Evolutionary conservation across 2,113 vertebrate genomes (phyloP).

Genomic region (Sorex fumeus): DNA sequence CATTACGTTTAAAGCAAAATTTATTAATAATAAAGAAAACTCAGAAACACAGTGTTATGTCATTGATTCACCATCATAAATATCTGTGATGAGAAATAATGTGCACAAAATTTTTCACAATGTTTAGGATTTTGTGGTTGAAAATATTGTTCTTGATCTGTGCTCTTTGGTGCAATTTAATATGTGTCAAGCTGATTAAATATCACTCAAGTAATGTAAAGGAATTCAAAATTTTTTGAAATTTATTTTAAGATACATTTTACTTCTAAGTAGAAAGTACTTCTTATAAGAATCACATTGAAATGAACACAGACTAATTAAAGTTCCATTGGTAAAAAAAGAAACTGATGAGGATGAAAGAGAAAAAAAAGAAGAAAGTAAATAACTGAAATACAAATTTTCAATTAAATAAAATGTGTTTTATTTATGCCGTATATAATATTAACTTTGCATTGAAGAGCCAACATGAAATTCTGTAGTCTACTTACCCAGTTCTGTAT

Average conservation of each 20-base stretch:
- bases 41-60: not conserved
- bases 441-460: not conserved
- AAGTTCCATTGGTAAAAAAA: not conserved
- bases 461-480: not conserved
- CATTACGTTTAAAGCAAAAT: not conserved
- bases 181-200: not conserved
- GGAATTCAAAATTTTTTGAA: not conserved
- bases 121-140: not conserved
- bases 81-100: not conserved
- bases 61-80: not conserved
- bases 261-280: not conserved
- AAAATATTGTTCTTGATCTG: constrained; percentile 6
- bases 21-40: not conserved
- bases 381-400: not conserved
- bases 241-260: not conserved
- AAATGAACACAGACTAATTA: not conserved
- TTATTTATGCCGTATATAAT: not conserved
- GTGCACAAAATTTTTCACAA: not conserved
- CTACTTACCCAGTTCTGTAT: not conserved
- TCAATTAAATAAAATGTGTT: not conserved
- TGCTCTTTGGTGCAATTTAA: not conserved
- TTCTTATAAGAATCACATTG: not conserved
- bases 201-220: not conserved
- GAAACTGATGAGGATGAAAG: not conserved
- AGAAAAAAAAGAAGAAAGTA: not conserved